Percentiles rank a stretch among this genome's conserved stretches.
These are phyloP conservation scores for Pollenia griseotomentosa DNA, from an alignment of 2,888 invertebrate species.

Conservation along the genomic window DNA sequence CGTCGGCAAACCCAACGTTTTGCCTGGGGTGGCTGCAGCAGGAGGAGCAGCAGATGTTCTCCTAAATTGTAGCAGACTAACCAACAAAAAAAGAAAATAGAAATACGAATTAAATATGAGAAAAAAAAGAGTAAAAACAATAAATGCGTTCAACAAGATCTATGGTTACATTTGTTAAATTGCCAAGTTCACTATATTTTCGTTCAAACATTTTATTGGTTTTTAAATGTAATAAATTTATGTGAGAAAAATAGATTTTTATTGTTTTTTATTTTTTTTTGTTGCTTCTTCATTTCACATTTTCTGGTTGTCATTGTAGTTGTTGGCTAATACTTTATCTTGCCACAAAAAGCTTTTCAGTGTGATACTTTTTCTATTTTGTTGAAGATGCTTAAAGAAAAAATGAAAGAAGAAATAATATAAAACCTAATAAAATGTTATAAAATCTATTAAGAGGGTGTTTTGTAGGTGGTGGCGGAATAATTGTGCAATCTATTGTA, in stretches of 20 bases:
- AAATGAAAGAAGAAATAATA: slow-evolving; percentile 32
- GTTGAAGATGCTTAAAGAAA: slow-evolving; percentile 12
- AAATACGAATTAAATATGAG: slow-evolving; percentile 7
- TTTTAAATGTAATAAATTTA: slow-evolving; percentile 72
- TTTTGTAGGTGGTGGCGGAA: neutral
- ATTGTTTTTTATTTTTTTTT: slow-evolving; percentile 36
- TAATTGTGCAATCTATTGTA: slow-evolving; percentile 42
- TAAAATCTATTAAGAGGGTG: slow-evolving; percentile 60
- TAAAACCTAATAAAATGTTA: slow-evolving; percentile 57
- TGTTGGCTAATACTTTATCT: slow-evolving; percentile 51
- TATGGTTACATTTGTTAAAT: slow-evolving; percentile 71
- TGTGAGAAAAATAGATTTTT: slow-evolving; percentile 71
- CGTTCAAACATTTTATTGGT: slow-evolving; percentile 70
- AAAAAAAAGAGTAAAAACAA: slow-evolving; percentile 41
- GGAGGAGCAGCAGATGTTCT: slow-evolving; percentile 38
- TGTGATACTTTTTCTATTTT: neutral
- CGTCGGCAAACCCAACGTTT: slow-evolving; percentile 24
- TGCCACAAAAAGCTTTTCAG: slow-evolving; percentile 50
- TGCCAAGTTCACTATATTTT: slow-evolving; percentile 71
- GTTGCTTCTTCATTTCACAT: neutral
- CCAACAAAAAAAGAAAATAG: neutral
- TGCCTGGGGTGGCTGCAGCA: slow-evolving; percentile 9
- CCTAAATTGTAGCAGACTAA: slow-evolving; percentile 25
- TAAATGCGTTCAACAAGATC: slow-evolving; percentile 69
- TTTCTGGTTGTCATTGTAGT: slow-evolving; percentile 49